Conservation (phyloP, 2,888 invertebrate species). For the Leuctra nigra region DNA sequence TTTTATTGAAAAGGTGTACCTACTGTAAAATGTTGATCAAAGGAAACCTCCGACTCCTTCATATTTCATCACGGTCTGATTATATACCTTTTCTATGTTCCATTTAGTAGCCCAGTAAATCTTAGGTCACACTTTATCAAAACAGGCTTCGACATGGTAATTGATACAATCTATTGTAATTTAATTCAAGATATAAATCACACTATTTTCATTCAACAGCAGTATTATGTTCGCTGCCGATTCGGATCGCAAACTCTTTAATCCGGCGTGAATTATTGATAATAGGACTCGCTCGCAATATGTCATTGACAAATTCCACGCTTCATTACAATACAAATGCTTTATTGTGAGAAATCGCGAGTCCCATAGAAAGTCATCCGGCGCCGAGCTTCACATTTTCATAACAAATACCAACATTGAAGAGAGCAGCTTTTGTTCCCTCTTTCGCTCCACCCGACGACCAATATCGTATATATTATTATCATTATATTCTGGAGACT, state of each 20-base stretch:
- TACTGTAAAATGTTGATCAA: no score
- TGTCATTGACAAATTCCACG: constrained; percentile 15
- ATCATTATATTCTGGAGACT: constrained; percentile 4
- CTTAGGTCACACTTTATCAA: not conserved
- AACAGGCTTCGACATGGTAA: not conserved
- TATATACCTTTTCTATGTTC: no score
- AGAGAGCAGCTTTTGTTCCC: no score
- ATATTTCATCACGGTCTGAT: no score
- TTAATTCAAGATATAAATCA: constrained; percentile 8
- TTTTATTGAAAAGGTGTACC: no score
- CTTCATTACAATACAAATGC: constrained; percentile 15
- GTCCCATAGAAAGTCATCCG: no score
- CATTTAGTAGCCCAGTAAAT: not conserved
- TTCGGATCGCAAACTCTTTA: not conserved
- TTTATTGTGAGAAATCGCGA: constrained; percentile 10
- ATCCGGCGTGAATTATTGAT: constrained; percentile 7
- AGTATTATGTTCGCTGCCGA: not conserved
- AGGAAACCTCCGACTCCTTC: no score
- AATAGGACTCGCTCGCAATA: constrained; percentile 9
- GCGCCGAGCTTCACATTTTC: constrained; percentile 14
- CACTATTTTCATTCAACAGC: not conserved
- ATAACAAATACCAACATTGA: constrained; percentile 7
- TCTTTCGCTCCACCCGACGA: not conserved
- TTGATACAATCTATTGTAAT: not conserved
- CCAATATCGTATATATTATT: not conserved